Percentiles rank a stretch among this genome's conserved stretches.
Conservation (phyloP, 2,113 vertebrate species). For the Procavia capensis region DNA sequence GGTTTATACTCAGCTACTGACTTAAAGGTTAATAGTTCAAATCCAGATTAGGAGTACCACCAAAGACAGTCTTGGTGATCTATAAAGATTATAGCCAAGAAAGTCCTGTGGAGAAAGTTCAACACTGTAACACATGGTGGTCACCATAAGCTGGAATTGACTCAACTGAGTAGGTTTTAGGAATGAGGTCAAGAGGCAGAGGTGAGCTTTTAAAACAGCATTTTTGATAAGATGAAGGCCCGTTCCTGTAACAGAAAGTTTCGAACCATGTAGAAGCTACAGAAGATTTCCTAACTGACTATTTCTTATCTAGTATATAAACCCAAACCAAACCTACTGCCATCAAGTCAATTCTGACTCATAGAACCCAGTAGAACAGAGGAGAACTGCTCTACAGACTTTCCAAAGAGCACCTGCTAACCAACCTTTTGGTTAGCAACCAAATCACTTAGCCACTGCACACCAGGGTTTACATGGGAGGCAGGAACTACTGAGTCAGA, state of each 20-base stretch:
- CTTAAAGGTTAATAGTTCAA: not conserved
- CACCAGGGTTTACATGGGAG: no score
- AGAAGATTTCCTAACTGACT: not conserved
- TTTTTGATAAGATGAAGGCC: conserved; percentile 2
- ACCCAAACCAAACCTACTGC: no score
- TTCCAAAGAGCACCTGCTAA: no score
- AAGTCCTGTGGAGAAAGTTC: not conserved
- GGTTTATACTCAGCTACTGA: no score
- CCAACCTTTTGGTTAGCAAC: no score
- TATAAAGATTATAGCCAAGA: not conserved
- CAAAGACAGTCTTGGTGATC: not conserved
- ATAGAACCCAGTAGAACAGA: no score
- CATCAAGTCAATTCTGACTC: no score
- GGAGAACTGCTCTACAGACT: no score
- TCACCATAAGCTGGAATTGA: not conserved
- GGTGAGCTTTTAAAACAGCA: conserved; percentile 22
- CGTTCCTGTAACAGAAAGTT: not conserved
- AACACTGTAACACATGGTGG: not conserved
- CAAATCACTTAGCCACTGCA: no score
- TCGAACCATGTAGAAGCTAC: not conserved
- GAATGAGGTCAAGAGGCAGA: conserved; percentile 5
- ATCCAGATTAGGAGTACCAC: not conserved
- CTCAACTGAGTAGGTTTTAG: not conserved
- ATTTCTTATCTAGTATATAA: conserved; percentile 10
- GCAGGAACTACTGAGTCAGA: no score